Evolutionary conservation across 2,888 invertebrate genomes (phyloP).

Genomic region (Pelosia muscerda): DNA sequence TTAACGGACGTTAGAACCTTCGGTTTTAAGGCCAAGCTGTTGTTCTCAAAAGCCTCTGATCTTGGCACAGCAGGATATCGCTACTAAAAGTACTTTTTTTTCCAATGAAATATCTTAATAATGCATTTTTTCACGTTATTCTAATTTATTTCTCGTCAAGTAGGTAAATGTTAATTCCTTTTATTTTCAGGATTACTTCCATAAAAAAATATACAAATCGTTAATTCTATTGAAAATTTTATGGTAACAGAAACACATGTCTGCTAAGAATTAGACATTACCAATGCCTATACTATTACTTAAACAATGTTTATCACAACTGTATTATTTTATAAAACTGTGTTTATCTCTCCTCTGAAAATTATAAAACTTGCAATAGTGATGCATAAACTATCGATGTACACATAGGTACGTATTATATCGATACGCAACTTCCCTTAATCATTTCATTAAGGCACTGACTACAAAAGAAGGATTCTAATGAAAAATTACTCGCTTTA

Average conservation of each 20-base stretch:
- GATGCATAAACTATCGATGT: conserved; percentile 27
- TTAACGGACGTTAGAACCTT: conserved; percentile 53
- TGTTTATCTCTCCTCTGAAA: neutral
- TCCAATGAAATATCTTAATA: neutral
- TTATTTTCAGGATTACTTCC: no score
- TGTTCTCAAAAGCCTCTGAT: conserved; percentile 26
- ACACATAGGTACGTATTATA: conserved; percentile 22
- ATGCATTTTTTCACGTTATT: no score
- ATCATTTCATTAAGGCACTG: conserved; percentile 75
- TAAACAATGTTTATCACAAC: no score
- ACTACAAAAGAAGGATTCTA: conserved; percentile 69
- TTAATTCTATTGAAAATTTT: no score
- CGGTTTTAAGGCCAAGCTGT: conserved; percentile 40
- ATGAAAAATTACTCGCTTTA: conserved; percentile 76
- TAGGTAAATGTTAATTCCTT: no score
- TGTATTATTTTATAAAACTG: no score
- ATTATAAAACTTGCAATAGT: conserved; percentile 25
- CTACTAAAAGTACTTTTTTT: neutral
- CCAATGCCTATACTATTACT: no score
- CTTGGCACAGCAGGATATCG: conserved; percentile 22
- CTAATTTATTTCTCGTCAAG: no score
- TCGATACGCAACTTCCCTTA: conserved; percentile 68
- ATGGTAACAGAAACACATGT: no score
- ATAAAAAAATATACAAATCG: no score
- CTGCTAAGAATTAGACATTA: no score